phyloP scores from a whole-genome alignment of 1,140 invertebrate species.

The Drosophila subobscura region DNA sequence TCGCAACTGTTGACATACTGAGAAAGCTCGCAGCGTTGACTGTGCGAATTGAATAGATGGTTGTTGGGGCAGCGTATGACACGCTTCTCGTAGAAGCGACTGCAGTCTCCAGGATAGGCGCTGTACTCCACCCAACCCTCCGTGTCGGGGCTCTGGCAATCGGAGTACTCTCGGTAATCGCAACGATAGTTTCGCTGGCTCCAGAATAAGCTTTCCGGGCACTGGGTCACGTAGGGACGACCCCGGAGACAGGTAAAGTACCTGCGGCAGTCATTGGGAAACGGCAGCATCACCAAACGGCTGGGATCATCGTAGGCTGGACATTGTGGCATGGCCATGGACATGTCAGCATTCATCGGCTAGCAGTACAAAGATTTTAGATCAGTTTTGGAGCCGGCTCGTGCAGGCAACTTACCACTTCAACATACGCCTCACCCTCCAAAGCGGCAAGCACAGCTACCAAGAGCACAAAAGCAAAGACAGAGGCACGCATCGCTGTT shows the following conservation, averaged over 20 bases:
- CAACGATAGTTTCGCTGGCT: slow-evolving; percentile 55
- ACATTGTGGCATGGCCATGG: slow-evolving; percentile 14
- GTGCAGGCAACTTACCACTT: background rate
- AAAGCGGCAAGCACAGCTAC: background rate
- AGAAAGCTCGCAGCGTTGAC: slow-evolving; percentile 31
- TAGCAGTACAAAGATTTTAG: background rate
- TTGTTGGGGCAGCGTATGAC: slow-evolving; percentile 25
- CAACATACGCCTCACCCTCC: background rate
- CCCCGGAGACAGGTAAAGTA: slow-evolving; percentile 53
- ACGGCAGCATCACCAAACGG: slow-evolving; percentile 38
- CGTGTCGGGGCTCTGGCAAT: slow-evolving; percentile 9
- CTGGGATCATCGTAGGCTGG: slow-evolving; percentile 55
- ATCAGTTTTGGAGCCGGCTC: no score
- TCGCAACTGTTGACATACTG: slow-evolving; percentile 10
- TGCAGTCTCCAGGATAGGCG: slow-evolving; percentile 47
- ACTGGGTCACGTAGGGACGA: slow-evolving; percentile 18
- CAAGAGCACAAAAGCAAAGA: background rate
- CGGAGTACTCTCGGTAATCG: slow-evolving; percentile 45
- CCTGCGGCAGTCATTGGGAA: slow-evolving; percentile 56
- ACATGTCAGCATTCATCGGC: background rate
- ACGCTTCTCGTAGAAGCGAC: slow-evolving; percentile 35
- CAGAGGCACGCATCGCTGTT: slow-evolving; percentile 14
- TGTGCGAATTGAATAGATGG: slow-evolving; percentile 31
- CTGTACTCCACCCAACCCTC: slow-evolving; percentile 13
- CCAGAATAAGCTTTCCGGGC: slow-evolving; percentile 61